Percentiles rank a stretch among this genome's conserved stretches.
These are phyloP conservation scores for Xerus inauris DNA, from an alignment of 2,113 vertebrate genomes.

Conservation along the genomic window DNA sequence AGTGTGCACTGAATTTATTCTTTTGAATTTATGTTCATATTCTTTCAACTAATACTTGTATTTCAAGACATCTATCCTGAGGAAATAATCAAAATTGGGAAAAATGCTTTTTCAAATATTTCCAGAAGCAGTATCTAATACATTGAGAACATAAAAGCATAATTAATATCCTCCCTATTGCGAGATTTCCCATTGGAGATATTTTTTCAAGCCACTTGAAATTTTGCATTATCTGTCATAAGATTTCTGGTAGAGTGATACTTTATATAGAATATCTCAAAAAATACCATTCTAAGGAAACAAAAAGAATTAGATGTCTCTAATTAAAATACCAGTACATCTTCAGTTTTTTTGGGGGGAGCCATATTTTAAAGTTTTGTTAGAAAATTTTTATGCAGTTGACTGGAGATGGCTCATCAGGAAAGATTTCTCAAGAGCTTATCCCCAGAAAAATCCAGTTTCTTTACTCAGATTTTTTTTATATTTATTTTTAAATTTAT, in stretches of 20 bases:
- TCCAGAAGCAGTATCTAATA: background rate
- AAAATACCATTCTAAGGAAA: background rate
- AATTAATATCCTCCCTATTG: background rate
- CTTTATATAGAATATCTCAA: background rate
- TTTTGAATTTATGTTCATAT: conserved; percentile 35
- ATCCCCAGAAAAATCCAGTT: background rate
- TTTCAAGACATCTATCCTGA: background rate
- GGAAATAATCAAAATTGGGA: background rate
- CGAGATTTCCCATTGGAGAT: background rate
- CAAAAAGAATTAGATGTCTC: background rate
- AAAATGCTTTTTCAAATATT: conserved; percentile 6
- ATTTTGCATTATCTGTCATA: background rate
- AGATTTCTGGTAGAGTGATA: background rate
- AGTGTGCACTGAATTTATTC: background rate
- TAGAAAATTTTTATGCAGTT: conserved; percentile 15
- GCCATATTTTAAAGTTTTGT: background rate
- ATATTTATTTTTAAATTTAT: no score
- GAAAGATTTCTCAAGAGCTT: background rate
- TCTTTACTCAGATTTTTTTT: background rate
- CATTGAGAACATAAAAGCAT: background rate
- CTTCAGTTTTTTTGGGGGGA: background rate
- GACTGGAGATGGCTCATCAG: background rate
- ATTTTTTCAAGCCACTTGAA: background rate
- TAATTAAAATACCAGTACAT: conserved; percentile 8
- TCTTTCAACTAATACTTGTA: conserved; percentile 22